A percentile compares a stretch with the other conserved stretches of the same genome.
These are phyloP conservation scores for Andrena camellia DNA, from an alignment of 2,888 invertebrate species.

Conservation along the genomic window DNA sequence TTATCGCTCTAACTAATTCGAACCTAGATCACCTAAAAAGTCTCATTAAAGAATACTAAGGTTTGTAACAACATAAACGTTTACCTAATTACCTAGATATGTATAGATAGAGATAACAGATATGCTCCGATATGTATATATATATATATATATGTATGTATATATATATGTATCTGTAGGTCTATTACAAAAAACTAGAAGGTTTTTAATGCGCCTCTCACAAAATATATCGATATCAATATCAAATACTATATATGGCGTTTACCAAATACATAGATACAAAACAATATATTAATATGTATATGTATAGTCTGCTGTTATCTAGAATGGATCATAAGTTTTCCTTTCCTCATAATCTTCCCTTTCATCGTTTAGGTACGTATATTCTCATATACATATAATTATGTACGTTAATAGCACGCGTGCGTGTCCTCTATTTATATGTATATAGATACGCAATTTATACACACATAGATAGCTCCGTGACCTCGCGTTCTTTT, in stretches of 20 bases:
- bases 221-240: constrained; percentile 83
- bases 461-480: constrained; percentile 68
- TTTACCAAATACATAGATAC: constrained; percentile 79
- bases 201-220: constrained; percentile 81
- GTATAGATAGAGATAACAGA: constrained; percentile 75
- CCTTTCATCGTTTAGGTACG: constrained; percentile 69
- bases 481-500: constrained; percentile 53
- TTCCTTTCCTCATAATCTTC: constrained; percentile 1
- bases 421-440: constrained; percentile 51
- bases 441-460: constrained; percentile 65
- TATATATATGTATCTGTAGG: constrained; percentile 75
- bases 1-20: constrained; percentile 82
- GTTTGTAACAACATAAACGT: constrained; percentile 73
- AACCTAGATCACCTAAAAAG: constrained; percentile 80
- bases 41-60: constrained; percentile 71
- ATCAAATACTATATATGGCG: constrained; percentile 81
- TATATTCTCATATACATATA: constrained; percentile 64
- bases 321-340: constrained; percentile 70
- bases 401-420: constrained; percentile 63
- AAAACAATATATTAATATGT: constrained; percentile 78
- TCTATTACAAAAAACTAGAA: constrained; percentile 83
- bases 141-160: constrained; percentile 77
- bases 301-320: constrained; percentile 73
- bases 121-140: constrained; percentile 77
- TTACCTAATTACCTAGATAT: constrained; percentile 75